Base-by-base conservation (phyloP, 2,888 invertebrate species). In the Timandra comae region DNA sequence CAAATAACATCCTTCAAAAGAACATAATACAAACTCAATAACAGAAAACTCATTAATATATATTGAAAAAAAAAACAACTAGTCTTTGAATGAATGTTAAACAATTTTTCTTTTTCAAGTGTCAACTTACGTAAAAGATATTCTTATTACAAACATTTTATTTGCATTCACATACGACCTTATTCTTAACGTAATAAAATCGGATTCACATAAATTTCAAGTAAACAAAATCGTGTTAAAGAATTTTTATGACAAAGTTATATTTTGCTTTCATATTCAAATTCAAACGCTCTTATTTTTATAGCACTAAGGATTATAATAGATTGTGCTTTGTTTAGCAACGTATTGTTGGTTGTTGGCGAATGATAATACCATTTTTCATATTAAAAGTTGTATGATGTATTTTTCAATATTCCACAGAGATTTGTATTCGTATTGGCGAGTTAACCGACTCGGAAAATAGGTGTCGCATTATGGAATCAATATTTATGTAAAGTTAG, bases 281-380 rank as follows among this genome's bases (percentile, higher is more conserved):
- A n/a, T n/a, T n/a, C n/a, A n/a, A n/a, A n/a, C n/a, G n/a, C n/a
- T n/a, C n/a, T n/a, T n/a, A n/a, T n/a, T n/a, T n/a, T n/a, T n/a
- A n/a, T n/a, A n/a, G n/a, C n/a, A n/a, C n/a, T n/a, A n/a, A n/a
- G n/a, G n/a, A n/a, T n/a, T n/a, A n/a, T n/a, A n/a, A n/a, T n/a
- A n/a, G n/a, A n/a, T n/a, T n/a, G n/a, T n/a, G 52, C 57, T 56
- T 46, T 46, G 46, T 59, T 70, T n/a, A n/a, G n/a, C n/a, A n/a
- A n/a, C n/a, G n/a, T n/a, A n/a, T n/a, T n/a, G n/a, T n/a, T n/a
- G n/a, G 6, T 16, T 5, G 16, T 16, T 16, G 16, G 16, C 16
- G 16, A 5, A 78, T 74, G 72, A 80, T 82, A 82, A 82, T 82
- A 69, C 70, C 73, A 81, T 82, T 82, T 82, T 82, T 82, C 82